Percentiles rank a stretch among this genome's conserved stretches.
Evolutionary conservation across 23 tunicate genomes (phyloP).

Genomic region (Pegea sp.): DNA sequence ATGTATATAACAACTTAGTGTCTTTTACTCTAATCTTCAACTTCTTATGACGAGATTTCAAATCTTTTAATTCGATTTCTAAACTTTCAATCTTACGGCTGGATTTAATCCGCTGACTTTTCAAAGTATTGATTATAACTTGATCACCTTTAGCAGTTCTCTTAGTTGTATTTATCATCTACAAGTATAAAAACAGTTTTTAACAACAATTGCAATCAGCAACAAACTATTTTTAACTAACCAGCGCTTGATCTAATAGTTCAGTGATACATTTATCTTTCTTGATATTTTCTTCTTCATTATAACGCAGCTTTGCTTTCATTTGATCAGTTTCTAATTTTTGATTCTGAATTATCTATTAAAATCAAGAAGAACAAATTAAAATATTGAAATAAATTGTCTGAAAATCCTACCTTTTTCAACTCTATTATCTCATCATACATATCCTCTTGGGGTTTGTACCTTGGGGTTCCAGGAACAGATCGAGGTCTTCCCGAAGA

Average conservation of each 20-base stretch:
- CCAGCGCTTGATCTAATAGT: slow-evolving; percentile 16
- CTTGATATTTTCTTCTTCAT: slow-evolving; percentile 28
- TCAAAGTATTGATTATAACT: neutral
- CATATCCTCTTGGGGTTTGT: slow-evolving; percentile 56
- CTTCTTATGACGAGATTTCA: slow-evolving; percentile 25
- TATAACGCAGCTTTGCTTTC: slow-evolving; percentile 24
- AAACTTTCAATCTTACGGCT: neutral
- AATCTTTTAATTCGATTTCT: neutral
- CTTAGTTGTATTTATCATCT: neutral
- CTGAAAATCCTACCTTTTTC: slow-evolving; percentile 10
- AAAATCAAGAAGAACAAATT: neutral
- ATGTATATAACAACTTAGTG: neutral
- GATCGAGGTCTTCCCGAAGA: slow-evolving; percentile 1
- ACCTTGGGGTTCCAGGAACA: slow-evolving; percentile 19
- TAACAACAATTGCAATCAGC: neutral
- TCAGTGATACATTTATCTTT: slow-evolving; percentile 29
- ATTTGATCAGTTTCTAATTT: slow-evolving; percentile 24
- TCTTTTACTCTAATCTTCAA: neutral
- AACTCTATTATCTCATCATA: slow-evolving; percentile 33
- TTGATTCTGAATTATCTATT: slow-evolving; percentile 8
- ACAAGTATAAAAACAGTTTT: neutral
- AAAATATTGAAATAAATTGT: neutral
- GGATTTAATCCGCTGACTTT: neutral
- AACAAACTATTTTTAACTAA: slow-evolving; percentile 1
- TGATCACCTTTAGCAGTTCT: neutral